Percentiles rank a stretch among this genome's conserved stretches.
These are phyloP conservation scores for Hoplias malabaricus DNA, from an alignment of 2,113 vertebrate genomes.

Conservation along the genomic window DNA sequence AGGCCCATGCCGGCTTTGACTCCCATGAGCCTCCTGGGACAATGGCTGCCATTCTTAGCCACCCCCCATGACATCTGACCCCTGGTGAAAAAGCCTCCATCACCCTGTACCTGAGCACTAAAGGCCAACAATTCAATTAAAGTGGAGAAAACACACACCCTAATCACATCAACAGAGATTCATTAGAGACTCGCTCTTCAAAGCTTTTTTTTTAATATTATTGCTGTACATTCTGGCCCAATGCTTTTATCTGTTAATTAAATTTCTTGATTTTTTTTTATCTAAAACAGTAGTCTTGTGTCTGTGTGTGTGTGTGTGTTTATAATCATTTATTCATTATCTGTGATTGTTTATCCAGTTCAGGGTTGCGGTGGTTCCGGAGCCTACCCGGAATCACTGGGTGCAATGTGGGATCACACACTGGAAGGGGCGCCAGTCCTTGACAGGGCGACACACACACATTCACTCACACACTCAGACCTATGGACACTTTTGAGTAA, in stretches of 20 bases:
- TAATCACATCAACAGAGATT: constrained; percentile 53
- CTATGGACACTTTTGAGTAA: no score
- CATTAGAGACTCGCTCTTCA: constrained; percentile 46
- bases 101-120: constrained; percentile 35
- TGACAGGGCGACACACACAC: no score
- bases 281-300: no score
- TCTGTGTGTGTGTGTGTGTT: no score
- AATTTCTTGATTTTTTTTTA: no score
- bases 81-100: constrained; percentile 23
- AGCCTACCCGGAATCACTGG: no score
- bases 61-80: background rate
- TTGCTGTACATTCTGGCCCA: background rate
- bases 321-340: no score
- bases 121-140: constrained; percentile 45
- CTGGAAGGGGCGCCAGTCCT: no score
- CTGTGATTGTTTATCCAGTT: no score
- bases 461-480: no score
- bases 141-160: constrained; percentile 37
- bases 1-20: constrained; percentile 18
- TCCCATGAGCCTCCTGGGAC: constrained; percentile 23
- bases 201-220: constrained; percentile 41
- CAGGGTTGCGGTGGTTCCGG: no score
- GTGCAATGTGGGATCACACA: no score
- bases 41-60: background rate
- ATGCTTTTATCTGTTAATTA: constrained; percentile 42